Evolutionary conservation across 2,797 vertebrate species (phyloP), one percentile per base, ranked within the genome.

Genomic region (Taeniopygia guttata): DNA sequence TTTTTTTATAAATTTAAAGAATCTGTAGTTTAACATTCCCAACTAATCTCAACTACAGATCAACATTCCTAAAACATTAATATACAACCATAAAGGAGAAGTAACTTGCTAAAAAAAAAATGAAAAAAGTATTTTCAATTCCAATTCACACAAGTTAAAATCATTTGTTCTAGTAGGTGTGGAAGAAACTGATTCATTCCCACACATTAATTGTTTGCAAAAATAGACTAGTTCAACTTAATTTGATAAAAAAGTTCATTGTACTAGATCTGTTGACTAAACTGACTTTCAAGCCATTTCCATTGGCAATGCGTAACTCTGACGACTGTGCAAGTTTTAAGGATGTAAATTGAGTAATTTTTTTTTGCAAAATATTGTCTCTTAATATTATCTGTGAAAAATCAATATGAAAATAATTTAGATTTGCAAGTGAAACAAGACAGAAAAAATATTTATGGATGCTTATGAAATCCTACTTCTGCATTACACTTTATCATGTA

Each of bases 141-240:
- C 82, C 92, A 82, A 91, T 82, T 92, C 91, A 82, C 14, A 7
- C 32, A 70, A 70, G 56, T 49, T 87, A 82, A 87, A 85, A 79
- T 55, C 2, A 72, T 64, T 94, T 74, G 27, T 51, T 92, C 75
- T 62, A 60, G 46, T 29, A 89, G 46, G 54, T 84, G 58, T 87
- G 55, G 55, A 93, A 96, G 60, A 89, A 87, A 87, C 27, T 63
- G 40, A 85, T 58, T 92, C 92, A 72, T 43, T 81, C 73, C 40
- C 73, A 91, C 58, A 20, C 4, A 21, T 25, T 49, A 87, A 89
- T 42, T 91, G 83, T 72, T 80, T 77, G 36, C 1, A 51, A 80
- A 70, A 86, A 72, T 38, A 84, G 16, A 29, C 69, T 82, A 63
- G 46, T 78, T 93, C 62, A 92, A 80, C 26, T 64, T 78, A 20